Percentiles rank a stretch among this genome's conserved stretches.
Evolutionary conservation across 2,888 invertebrate genomes (phyloP).

Genomic region (Cactoblastis cactorum): DNA sequence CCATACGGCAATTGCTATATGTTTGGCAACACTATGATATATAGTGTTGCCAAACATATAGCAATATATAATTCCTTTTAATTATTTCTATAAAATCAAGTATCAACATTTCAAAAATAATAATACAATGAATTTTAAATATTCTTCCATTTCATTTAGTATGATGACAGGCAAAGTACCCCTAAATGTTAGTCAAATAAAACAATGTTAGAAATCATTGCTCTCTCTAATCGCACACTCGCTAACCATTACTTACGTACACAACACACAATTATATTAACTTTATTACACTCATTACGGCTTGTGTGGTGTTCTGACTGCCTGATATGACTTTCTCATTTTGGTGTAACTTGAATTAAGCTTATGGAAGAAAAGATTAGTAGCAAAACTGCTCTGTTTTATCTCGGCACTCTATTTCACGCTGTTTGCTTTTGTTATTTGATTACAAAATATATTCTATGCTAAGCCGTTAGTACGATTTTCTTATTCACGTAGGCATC

Average conservation of each 20-base stretch:
- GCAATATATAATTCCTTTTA: too few relatives aligned
- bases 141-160: too few relatives aligned
- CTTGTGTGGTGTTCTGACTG: conserved; percentile 36
- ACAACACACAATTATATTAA: conserved; percentile 45
- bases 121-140: too few relatives aligned
- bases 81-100: too few relatives aligned
- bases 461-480: neutral
- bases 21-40: too few relatives aligned
- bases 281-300: conserved; percentile 46
- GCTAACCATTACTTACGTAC: conserved; percentile 22
- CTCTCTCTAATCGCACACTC: conserved; percentile 13
- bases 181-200: neutral
- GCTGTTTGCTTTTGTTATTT: conserved; percentile 3
- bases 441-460: neutral
- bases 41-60: too few relatives aligned
- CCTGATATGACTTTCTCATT: conserved; percentile 42
- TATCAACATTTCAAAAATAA: too few relatives aligned
- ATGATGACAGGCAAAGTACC: neutral
- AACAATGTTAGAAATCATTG: neutral
- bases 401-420: conserved; percentile 6
- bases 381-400: conserved; percentile 6
- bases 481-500: too few relatives aligned
- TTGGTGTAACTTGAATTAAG: conserved; percentile 32
- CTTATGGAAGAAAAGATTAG: conserved; percentile 18
- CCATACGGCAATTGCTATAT: too few relatives aligned